Evolutionary conservation across 2,888 invertebrate species (phyloP), one percentile per base, ranked within the genome.

Genomic region (Neoitamus cyanurus): DNA sequence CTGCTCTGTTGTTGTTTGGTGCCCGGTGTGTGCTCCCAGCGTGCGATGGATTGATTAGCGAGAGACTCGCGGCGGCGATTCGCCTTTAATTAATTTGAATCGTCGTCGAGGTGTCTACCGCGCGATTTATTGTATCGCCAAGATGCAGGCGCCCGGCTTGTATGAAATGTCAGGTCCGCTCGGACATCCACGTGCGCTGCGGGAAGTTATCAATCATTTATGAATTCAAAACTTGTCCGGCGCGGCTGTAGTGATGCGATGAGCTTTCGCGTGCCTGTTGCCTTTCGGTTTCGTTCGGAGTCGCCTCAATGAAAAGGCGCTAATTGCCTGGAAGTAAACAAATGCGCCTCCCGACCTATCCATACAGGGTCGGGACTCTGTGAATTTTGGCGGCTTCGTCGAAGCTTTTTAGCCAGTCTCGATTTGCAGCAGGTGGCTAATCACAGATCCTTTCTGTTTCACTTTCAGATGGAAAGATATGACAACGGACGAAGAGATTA

Each of bases 401-500:
- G 34, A 13, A n/a, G 31, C n/a, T 34, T 13, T 31, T 31, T 34
- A 11, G 9, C n/a, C 30, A 28, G 15, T 7, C 7, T 72, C 13
- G 25, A 0, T 13, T 25, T 25, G 13, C 13, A 77, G 11, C 46
- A 37, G 11, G n/a, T 77, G 37, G 6, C 58, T 58, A 58, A 58
- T 58, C 58, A 15, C 9, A 25, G 20, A 20, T 58, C 25, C 25
- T 58, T 58, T 46, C 11, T 58, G 6, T 77, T 30, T 77, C 20
- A 13, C 9, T 30, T 83, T 4, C 83, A 84, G 84, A 70, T 84
- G 73, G 70, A 73, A 73, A 80, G 68, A 72, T 30, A 86, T 86
- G 86, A 86, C 86, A 68, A 86, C 86, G 31, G 86, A 86, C 46
- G 80, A 86, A 37, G 86, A 84, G 37, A 84, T 75, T 20, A 84